Base-by-base conservation (phyloP, 2,113 vertebrate species). In the Nipponia nippon region DNA sequence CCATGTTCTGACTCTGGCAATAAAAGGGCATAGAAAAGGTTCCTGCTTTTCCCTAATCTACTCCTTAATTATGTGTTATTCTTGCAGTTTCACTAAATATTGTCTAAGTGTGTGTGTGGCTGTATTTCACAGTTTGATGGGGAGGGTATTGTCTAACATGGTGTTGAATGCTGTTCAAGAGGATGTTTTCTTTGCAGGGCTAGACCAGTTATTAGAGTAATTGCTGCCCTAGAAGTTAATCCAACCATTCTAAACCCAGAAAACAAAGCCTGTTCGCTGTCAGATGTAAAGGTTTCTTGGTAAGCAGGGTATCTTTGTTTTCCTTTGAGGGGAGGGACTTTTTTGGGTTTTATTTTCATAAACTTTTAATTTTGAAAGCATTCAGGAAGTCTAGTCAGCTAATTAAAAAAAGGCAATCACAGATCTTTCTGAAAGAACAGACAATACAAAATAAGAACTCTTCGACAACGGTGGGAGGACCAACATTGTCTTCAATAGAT, bases 191-290 rank as follows among this genome's bases (percentile, higher is more conserved):
- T 93, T 93, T 84, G 66, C 97, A 99, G 99, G 97, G 98, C 99
- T 55, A 98, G 99, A 50, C 99, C 99, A 7, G 99, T 99, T 84
- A 99, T 99, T 96, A 98, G 98, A 38, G 99, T 99, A 46, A 99
- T 98, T 63, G 98, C 99, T 76, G 98, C 98, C 10, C 95, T 99
- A 76, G 99, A 99, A 96, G 98, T 99, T 29, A 99, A 97, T 16
- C 99, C 99, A 70, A 99, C 99, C 88, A 99, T 99, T 96, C 98
- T 99, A 95, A 99, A 99, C 96, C 99, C 99, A 18, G 99, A 99
- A 53, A 99, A 98, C 15, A 99, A 99, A 97, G 96, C 38, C 52
- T 99, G 99, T 96, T 66, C 27, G 0, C 96, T 99, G 30, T 94
- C 97, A 80, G 98, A 94, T 93, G 97, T 97, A 1, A 79, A 76